Evolutionary conservation across 1,140 invertebrate genomes (phyloP), one percentile per base, ranked within the genome.

Genomic region (Luehdorfia chinensis): DNA sequence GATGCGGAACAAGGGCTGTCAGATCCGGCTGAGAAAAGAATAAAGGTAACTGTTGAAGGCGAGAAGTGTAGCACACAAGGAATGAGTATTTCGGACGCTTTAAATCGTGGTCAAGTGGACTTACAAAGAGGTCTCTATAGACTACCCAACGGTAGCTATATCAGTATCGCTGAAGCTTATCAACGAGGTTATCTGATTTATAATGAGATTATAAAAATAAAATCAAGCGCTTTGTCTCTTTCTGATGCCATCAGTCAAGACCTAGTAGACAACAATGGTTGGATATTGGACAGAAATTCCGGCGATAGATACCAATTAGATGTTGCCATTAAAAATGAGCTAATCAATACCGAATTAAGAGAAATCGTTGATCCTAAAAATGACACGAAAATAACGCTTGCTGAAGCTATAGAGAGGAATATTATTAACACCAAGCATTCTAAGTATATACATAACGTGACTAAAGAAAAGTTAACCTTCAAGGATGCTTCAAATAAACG

Each of bases 161-260:
- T 96, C 39, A 91, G 91, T 32, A 89, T 96, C 43, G 92, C 94
- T 54, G 93, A 96, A 86, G 95, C 94, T 23, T 92, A 95, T 59
- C 90, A 92, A 75, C 84, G 89, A 36, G 91, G 92, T 88, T 90
- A 92, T 89, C 86, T 93, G 87, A 85, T 92, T 58, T 89, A 94
- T 57, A 89, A 91, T 39, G 91, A 93, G 79, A 91, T 91, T 72
- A 92, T 93, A 53, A 92, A 90, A 84, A 90, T 94, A 39, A 93
- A 92, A 87, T 92, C 91, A 36, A 92, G 90, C 53, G 90, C 92
- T 46, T 87, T 97, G 57, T 91, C 93, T 57, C 88, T 98, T 15
- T 91, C 92, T 21, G 95, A 97, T 87, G 92, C 93, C 11, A 91
- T 97, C 50, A 90, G 89, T 54, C 93, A 95, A 78, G 94, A 94